These are phyloP conservation scores for Xyrichtys novacula DNA, from an alignment of 2,797 vertebrate genomes.

Conservation along the genomic window DNA sequence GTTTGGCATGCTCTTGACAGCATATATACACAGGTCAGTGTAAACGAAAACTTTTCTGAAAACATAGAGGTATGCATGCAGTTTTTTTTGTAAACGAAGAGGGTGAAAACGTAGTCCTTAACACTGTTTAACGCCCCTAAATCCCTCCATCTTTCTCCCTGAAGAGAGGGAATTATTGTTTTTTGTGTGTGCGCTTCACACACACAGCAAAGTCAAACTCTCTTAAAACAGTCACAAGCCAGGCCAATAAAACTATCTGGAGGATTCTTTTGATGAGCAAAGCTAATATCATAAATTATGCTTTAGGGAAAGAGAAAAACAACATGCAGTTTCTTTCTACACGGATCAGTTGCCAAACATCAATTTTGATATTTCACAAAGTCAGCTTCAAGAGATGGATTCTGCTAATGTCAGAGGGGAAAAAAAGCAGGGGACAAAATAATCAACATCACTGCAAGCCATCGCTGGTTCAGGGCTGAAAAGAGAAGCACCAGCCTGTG, in stretches of 20 bases:
- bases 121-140: too few relatives aligned
- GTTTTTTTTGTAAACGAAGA: too few relatives aligned
- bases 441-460: constrained; percentile 7
- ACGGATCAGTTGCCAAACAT: constrained; percentile 15
- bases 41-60: too few relatives aligned
- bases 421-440: constrained; percentile 7
- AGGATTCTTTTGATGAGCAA: neutral
- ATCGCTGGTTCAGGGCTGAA: constrained; percentile 23
- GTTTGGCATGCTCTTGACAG: too few relatives aligned
- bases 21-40: too few relatives aligned
- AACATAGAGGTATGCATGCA: too few relatives aligned
- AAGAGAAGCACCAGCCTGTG: constrained; percentile 7
- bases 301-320: neutral
- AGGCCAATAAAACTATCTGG: neutral
- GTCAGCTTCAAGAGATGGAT: constrained; percentile 14
- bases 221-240: neutral
- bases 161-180: constrained; percentile 32
- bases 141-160: too few relatives aligned
- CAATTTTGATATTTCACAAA: neutral
- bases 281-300: constrained; percentile 4
- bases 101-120: too few relatives aligned
- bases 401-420: constrained; percentile 10
- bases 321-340: neutral
- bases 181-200: constrained; percentile 22
- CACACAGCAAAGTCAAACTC: neutral